Base-by-base conservation (phyloP, 1,140 invertebrate species). In the Trinorchestia longiramus region DNA sequence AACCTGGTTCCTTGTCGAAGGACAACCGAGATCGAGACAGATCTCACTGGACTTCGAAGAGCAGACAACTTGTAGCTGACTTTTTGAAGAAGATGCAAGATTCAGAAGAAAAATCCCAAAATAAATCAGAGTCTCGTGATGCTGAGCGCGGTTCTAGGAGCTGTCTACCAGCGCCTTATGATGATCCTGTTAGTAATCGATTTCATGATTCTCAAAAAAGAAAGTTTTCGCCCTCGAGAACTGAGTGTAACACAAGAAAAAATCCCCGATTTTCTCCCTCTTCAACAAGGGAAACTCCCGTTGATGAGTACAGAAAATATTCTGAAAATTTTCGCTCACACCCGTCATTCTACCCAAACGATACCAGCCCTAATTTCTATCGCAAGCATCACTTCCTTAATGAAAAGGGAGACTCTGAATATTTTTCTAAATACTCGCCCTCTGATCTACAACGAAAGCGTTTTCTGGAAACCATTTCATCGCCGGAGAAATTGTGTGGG, bases 41-140 rank as follows among this genome's bases (percentile, higher is more conserved):
- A 42, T 43, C 92, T 40, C 43, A 43, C 92, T 94, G 92, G 92
- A 45, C 92, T 41, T 42, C 44, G 0, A 94, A 40, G 36, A 94
- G 92, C 44, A 94, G 41, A 40, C 92, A 94, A 43, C 92, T 94
- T 19, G 92, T 94, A 6, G 92, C 92, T 40, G 92, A 94, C 1
- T 94, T 94, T 47, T 40, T 94, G 44, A 94, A n/a, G 44, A 43
- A 45, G 17, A 28, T 94, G 3, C 43, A 94, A 45, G 92, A 43
- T 47, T 40, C 92, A 40, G 92, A 94, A 45, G 44, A 11, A 47
- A 94, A 94, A 94, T 36, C 44, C 43, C 44, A 15, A 6, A 11
- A 8, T 40, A 94, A 47, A 28, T 36, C 43, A 23, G 92, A 45
- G 3, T 19, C 19, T 40, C 17, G 15, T 94, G 43, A 40, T 0